Percentiles rank a stretch among this genome's conserved stretches.
phyloP scores from a whole-genome alignment of 2,888 invertebrate species.

The Plemyria rubiginata region DNA sequence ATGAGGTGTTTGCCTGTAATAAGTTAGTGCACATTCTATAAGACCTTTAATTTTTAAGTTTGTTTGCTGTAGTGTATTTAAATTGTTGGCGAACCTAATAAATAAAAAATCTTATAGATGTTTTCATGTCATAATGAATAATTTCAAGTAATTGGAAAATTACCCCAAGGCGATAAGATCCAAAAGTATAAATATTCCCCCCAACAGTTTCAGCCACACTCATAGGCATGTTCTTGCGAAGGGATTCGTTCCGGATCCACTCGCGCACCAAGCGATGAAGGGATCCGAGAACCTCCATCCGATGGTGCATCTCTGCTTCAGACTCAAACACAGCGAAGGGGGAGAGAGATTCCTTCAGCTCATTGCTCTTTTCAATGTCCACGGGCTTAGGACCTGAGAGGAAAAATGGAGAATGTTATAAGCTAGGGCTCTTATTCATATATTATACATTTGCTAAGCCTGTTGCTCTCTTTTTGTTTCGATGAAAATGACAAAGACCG shows the following conservation, averaged over 20 bases:
- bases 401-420: neutral
- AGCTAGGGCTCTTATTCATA: no score
- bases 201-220: constrained; percentile 96
- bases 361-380: constrained; percentile 90
- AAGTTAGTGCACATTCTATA: no score
- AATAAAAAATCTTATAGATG: no score
- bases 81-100: no score
- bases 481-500: no score
- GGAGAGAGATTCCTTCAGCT: constrained; percentile 90
- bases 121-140: no score
- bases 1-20: no score
- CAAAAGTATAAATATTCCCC: constrained; percentile 99
- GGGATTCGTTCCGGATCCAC: constrained; percentile 96
- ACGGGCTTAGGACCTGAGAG: constrained; percentile 89
- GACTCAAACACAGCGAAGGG: constrained; percentile 96
- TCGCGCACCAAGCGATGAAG: constrained; percentile 95
- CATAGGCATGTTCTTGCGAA: constrained; percentile 96
- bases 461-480: no score
- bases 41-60: no score
- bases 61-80: no score
- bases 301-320: constrained; percentile 94
- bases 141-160: constrained; percentile 50
- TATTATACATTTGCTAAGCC: no score
- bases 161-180: constrained; percentile 96
- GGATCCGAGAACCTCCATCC: constrained; percentile 93